A percentile compares a stretch with the other conserved stretches of the same genome.
These are phyloP conservation scores for Hydropsyche betteni DNA, from an alignment of 2,888 invertebrate genomes.

Conservation along the genomic window DNA sequence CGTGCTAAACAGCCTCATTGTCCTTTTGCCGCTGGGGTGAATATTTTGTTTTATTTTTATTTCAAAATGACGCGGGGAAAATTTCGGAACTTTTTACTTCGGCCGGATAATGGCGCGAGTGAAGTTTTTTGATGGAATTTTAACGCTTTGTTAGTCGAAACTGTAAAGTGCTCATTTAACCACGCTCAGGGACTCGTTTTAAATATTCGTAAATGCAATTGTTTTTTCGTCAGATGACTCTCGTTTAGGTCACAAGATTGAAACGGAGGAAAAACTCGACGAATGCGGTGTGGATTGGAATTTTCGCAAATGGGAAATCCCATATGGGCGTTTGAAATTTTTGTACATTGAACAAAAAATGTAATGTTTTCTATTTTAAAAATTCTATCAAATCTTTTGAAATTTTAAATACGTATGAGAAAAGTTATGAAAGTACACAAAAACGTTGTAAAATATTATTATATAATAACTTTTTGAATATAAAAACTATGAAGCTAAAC, in stretches of 20 bases:
- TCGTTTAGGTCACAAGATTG: constrained; percentile 35
- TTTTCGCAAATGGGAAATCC: neutral
- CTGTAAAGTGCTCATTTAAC: constrained; percentile 18
- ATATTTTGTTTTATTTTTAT: constrained; percentile 12
- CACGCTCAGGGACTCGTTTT: constrained; percentile 23
- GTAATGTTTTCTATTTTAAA: too few species aligned
- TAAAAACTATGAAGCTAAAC: too few species aligned
- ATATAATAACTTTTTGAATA: too few species aligned
- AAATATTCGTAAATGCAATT: constrained; percentile 35
- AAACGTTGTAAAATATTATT: too few species aligned
- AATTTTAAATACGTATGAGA: too few species aligned
- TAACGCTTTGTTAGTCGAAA: neutral
- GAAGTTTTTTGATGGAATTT: constrained; percentile 1
- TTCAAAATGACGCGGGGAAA: neutral
- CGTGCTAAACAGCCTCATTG: constrained; percentile 11
- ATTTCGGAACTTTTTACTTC: neutral
- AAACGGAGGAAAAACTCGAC: constrained; percentile 11
- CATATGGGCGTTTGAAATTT: too few species aligned
- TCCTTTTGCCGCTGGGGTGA: constrained; percentile 5
- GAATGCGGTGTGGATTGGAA: constrained; percentile 4
- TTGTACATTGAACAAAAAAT: too few species aligned
- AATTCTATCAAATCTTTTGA: too few species aligned
- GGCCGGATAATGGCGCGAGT: neutral
- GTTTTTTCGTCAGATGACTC: constrained; percentile 31
- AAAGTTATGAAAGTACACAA: too few species aligned